Base-by-base conservation (phyloP, 2,888 invertebrate genomes). In the Chaetogeoica ovagalla region DNA sequence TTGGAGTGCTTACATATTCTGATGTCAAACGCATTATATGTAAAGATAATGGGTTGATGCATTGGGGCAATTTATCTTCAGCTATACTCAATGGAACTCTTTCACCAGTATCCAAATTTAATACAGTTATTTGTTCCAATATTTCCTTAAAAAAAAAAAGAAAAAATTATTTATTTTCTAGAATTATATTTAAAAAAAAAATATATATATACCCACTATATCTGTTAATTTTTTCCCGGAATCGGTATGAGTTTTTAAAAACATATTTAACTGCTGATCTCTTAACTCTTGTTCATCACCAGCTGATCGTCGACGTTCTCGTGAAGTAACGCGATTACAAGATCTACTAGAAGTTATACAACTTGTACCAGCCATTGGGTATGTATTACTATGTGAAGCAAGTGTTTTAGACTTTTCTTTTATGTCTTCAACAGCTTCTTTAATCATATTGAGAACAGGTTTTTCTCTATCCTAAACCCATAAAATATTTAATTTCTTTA, bases 11-110 rank as follows among this genome's bases (percentile, higher is more conserved):
- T 84, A 94, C 93, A 86, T 95, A 97, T 87, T 97, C 95, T 0
- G 95, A 94, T 0, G 96, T 96, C 81, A 96, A 88, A 82, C 96
- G 89, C 92, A 97, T 95, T 86, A 98, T 97, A 87, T 98, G 97
- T 83, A 97, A 88, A 30, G 96, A 95, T 82, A 98, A 89, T 6
- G 97, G 98, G 89, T 98, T 97, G 86, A 96, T 92, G 86, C 95
- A 94, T 85, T 93, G 92, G 0, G 95, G 95, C 83, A 95, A 87
- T 87, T 95, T 95, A 86, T 97, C 96, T 86, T 97, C 97, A 2
- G 97, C 97, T 84, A 94, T 93, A 85, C 95, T 96, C 82, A 98
- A 88, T n/a, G 97, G 96, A 84, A 97, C 93, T 84, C 94, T 90
- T 87, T 97, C 97, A 4, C 97, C 95, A 85, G 89, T 89, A 85